Conservation (phyloP, 64 coral and sea anemone species). For the Montipora capricornis region DNA sequence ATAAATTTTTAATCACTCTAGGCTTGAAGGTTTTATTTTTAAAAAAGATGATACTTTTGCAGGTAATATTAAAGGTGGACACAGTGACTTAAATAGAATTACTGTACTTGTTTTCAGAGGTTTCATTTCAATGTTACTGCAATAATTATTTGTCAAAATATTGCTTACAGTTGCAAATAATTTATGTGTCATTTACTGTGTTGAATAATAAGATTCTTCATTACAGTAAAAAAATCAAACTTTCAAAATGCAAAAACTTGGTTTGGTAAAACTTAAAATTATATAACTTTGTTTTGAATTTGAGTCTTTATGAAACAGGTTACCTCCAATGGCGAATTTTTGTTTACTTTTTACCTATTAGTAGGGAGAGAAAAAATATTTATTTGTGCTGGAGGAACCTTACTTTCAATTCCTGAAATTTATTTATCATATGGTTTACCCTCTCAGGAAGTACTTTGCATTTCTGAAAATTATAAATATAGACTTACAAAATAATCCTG, state of each 20-base stretch:
- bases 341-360: neutral
- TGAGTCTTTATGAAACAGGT: neutral
- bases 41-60: conserved; percentile 11
- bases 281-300: neutral
- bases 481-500: conserved; percentile 16
- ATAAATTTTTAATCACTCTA: neutral
- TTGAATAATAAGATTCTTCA: too few species aligned
- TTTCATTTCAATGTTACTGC: neutral
- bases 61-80: neutral
- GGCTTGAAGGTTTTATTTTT: neutral
- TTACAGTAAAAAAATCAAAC: too few species aligned
- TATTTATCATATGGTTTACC: neutral
- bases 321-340: neutral
- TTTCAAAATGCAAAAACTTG: too few species aligned
- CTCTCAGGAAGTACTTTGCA: neutral
- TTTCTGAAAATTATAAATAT: neutral
- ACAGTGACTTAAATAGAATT: neutral
- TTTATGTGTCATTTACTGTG: too few species aligned
- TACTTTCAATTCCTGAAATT: neutral
- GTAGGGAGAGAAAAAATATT: too few species aligned
- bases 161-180: too few species aligned
- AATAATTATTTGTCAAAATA: neutral
- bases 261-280: too few species aligned
- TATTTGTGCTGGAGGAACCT: neutral
- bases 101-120: neutral